Evolutionary conservation across 2,888 invertebrate genomes (phyloP), one percentile per base, ranked within the genome.

Genomic region (Macrophya alboannulata): DNA sequence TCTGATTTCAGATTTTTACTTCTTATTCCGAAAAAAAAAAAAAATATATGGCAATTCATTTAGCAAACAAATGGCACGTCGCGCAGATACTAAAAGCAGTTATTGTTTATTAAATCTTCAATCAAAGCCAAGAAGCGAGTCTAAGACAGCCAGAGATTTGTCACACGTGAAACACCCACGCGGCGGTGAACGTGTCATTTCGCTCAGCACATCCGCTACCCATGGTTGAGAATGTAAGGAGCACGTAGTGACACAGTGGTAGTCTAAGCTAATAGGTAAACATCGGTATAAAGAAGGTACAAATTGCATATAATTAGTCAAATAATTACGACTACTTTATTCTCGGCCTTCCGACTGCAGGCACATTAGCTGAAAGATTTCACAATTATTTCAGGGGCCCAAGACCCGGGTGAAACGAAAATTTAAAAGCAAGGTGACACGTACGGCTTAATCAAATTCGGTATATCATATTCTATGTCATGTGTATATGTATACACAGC

Each of bases 121-220:
- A 45, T 74, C 25, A 74, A 31, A 45, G n/a, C n/a, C 45, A n/a
- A 21, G 45, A 45, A 45, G 72, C 37, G n/a, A 8, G 17, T 17
- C 43, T 21, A 1, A 17, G 31, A 15, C 25, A 8, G 25, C 0
- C 55, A 25, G 31, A 51, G 55, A 51, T 77, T 77, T 77, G 48
- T 55, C 77, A n/a, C 37, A 55, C 77, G 25, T 77, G 37, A 37
- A 68, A 77, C 77, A 31, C 77, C 77, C 77, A 77, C 77, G 51
- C 77, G 31, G 3, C 31, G 1, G 25, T 31, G 25, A 77, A 55
- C 48, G 77, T 77, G 51, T 55, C 77, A 55, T 77, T 77, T 77
- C 77, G 77, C 37, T 55, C 55, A 31, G 48, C 51, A 77, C 51
- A 55, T 77, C 77, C 37, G 51, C 37, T 55, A 37, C 31, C 31